Base-by-base conservation (phyloP, 2,113 vertebrate species). In the Oceanodroma tethys region DNA sequence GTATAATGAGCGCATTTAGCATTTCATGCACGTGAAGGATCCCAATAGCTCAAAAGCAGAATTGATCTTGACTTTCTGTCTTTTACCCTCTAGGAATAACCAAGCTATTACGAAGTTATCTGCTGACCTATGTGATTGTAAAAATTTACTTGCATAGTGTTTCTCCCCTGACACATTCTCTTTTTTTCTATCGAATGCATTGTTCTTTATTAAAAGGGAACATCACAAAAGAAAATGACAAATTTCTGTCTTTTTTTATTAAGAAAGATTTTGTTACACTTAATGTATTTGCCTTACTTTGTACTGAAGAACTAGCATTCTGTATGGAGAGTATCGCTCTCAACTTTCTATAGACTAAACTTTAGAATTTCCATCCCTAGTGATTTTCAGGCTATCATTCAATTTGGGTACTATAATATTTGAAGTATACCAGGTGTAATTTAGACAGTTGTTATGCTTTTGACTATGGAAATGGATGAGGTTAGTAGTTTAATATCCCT, bases 11-110 rank as follows among this genome's bases (percentile, higher is more conserved):
- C 0, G 1, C 87, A 32, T 92, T 98, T 97, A 97, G 76, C 73
- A 96, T 98, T 97, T 97, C 67, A 70, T 94, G 94, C 96, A 55
- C 97, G 91, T 96, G 68, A 96, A 95, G 21, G 52, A 95, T 94
- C 85, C n/a, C 73, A 75, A 9, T 43, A 48, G 86, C 93, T 97
- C 82, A 93, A 86, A 95, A 92, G 88, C 95, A 94, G 66, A 94
- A 89, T 32, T 94, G 75, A 87, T 97, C 88, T 90, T 95, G 92
- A 94, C 95, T 96, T 96, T 94, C 58, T 80, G 38, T 71, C 53
- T 92, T 86, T 82, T 71, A 86, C 29, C 20, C 20, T 90, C 34
- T 43, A 78, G 72, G 83, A 96, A 81, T 81, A 96, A 79, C 75
- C 40, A 91, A 56, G 63, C 36, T 86, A 42, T 86, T 75, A 78